phyloP scores from a whole-genome alignment of 2,113 vertebrate species.

The Gopherus evgoodei region DNA sequence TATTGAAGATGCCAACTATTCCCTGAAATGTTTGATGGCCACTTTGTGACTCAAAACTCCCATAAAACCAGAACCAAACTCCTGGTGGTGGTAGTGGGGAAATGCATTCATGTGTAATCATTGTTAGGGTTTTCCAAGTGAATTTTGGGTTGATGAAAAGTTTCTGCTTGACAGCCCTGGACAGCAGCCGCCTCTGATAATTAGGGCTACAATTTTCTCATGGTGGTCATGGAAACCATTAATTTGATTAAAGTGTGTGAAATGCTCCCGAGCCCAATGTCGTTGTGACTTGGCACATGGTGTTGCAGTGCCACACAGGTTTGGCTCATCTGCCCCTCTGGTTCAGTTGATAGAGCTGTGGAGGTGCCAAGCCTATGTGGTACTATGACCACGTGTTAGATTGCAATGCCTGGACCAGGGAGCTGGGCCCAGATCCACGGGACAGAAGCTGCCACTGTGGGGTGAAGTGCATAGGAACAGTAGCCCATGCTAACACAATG shows the following conservation, averaged over 20 bases:
- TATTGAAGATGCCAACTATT: neutral
- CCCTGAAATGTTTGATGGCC: fast-evolving
- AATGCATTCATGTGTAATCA: neutral
- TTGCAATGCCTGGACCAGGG: too few relatives aligned
- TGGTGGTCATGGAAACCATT: neutral
- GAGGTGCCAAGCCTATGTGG: too few relatives aligned
- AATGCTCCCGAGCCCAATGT: neutral
- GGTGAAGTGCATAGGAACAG: neutral
- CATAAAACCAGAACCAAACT: neutral
- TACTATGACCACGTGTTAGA: too few relatives aligned
- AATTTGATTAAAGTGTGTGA: neutral
- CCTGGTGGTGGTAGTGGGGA: neutral
- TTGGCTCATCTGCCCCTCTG: neutral
- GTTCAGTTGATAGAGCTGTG: neutral
- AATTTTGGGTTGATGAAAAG: fast-evolving
- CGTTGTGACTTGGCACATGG: too few relatives aligned
- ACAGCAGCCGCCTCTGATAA: neutral
- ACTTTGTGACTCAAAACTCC: neutral
- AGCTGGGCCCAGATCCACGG: too few relatives aligned
- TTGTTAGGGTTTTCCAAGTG: neutral
- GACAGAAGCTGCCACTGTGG: neutral
- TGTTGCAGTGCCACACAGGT: too few relatives aligned
- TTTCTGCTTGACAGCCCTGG: neutral
- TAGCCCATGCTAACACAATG: neutral
- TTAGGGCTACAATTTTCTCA: neutral